Evolutionary conservation across 2,797 vertebrate species (phyloP), one percentile per base, ranked within the genome.

Genomic region (Prunella strophiata): DNA sequence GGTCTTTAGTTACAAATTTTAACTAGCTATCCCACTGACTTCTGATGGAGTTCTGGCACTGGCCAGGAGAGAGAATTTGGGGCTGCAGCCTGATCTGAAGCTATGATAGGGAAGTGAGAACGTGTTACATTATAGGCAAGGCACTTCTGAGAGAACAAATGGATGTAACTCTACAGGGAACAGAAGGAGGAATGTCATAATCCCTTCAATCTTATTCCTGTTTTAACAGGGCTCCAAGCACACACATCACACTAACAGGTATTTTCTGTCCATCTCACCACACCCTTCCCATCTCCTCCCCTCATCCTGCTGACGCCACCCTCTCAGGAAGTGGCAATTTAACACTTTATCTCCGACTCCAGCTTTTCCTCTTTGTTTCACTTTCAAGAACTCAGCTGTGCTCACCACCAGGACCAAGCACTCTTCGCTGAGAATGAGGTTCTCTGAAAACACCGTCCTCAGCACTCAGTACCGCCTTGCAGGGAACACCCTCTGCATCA

Each of bases 271-370:
- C 34, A 15, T 38, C 55, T 66, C 65, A 13, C 65, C 73, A 52
- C 68, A 71, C 62, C 73, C 91, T 91, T 81, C 62, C 70, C 40
- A 84, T 10, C 76, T 58, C 79, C 90, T 52, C 54, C 23, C 82
- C 48, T 81, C 63, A 63, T 63, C 77, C 83, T 62, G 77, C 68
- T 32, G 36, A 8, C 36, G 2, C 45, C 40, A 22, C 47, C 34
- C 43, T 52, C 52, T 9, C 83, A 82, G 94, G 76, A 95, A 95
- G 77, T 10, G 6, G 11, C 74, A 63, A 54, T 42, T 91, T 29
- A 85, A 40, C 32, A 48, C 14, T 43, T 81, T 50, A 92, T 72
- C 65, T 77, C 52, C 8, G 91, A 21, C 59, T 63, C 34, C 82
- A 70, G 43, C 22, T 78, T 79, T 76, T 72, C 77, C 54, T 88